Evolutionary conservation across 2,113 vertebrate species (phyloP), one percentile per base, ranked within the genome.

Genomic region (Coracopsis vasa): DNA sequence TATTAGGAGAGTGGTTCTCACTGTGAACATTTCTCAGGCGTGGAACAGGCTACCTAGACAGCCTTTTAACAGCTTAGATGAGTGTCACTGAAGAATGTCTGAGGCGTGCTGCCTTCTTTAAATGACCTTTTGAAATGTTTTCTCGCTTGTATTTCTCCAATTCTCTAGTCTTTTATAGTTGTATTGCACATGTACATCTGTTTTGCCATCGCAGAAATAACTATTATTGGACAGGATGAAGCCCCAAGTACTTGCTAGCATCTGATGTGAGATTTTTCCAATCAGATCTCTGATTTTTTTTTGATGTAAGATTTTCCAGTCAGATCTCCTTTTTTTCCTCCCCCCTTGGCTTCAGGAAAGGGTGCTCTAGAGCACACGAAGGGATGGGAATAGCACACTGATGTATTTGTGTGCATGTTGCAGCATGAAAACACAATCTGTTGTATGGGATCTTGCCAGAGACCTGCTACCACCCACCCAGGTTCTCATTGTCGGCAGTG

Each of bases 221-320:
- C 23, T 41, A 12, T 15, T 56, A 19, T 50, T 54, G 35, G 13
- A 56, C 51, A 72, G 51, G 35, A 37, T 27, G 29, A 70, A 83
- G 80, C 86, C 69, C 82, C 72, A 94, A 18, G 53, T 61, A 80
- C 64, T 70, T 62, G 72, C 24, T 91, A 84, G 83, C 88, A 95
- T 94, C 89, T 95, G 83, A 86, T 67, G 69, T 73, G 91, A 86
- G 47, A 90, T 69, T n/a, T 70, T 93, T 73, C 71, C 58, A 70
- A 19, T 31, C 79, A 75, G 29, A 42, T 83, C 67, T 95, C 61
- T n/a, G n/a, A n/a, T n/a, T n/a, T n/a, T n/a, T n/a, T n/a, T n/a
- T n/a, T 95, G 83, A 86, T 67, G 69, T 73, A 89, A 86, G 47
- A 90, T 69, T 70, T 93, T 73, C 71, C 58, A 70, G 17, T 31